Evolutionary conservation across 2,113 vertebrate species (phyloP).

Genomic region (Dicerorhinus sumatrensis): DNA sequence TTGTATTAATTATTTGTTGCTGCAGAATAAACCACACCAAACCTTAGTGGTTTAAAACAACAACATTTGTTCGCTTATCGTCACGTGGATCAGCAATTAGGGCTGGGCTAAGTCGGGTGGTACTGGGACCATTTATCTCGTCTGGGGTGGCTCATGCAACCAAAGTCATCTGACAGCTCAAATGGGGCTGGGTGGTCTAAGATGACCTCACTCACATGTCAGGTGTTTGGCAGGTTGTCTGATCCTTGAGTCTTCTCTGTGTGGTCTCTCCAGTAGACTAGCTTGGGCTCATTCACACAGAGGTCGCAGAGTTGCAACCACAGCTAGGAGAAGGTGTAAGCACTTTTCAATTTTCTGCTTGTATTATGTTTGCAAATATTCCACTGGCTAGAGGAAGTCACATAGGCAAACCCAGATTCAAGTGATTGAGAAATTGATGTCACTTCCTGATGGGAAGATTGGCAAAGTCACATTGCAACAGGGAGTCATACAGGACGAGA

Average conservation of each 20-base stretch:
- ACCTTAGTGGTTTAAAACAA: conserved; percentile 1
- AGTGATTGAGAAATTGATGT: neutral
- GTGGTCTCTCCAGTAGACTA: neutral
- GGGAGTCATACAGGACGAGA: neutral
- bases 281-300: neutral
- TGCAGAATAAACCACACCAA: neutral
- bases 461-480: neutral
- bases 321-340: neutral
- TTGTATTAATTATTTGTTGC: neutral
- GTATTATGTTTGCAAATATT: neutral
- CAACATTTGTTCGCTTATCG: neutral
- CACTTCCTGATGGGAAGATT: neutral
- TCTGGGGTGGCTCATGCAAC: neutral
- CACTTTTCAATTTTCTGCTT: neutral
- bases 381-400: neutral
- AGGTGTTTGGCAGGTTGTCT: neutral
- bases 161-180: neutral
- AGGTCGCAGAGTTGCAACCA: neutral
- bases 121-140: neutral
- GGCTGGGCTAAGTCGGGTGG: neutral
- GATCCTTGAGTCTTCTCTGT: neutral
- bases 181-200: neutral
- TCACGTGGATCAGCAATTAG: neutral
- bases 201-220: neutral
- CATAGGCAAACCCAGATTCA: neutral